Percentiles rank a stretch among this genome's conserved stretches.
These are phyloP conservation scores for Empidonax traillii DNA, from an alignment of 2,113 vertebrate species.

Conservation along the genomic window DNA sequence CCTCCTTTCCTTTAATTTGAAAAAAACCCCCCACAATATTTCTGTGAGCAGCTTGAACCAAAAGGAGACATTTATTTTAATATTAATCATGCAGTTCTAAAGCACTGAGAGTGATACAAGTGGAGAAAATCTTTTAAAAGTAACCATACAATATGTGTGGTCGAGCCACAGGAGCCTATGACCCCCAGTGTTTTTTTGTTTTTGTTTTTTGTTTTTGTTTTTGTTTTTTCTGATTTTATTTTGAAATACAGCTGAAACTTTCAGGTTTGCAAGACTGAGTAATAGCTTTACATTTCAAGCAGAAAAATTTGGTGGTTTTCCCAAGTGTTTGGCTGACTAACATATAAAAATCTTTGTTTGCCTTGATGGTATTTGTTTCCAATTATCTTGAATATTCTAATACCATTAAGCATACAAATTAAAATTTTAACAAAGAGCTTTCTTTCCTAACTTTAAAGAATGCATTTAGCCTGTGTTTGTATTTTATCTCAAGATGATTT, in stretches of 20 bases:
- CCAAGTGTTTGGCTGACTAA: neutral
- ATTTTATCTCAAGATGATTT: neutral
- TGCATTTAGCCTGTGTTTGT: neutral
- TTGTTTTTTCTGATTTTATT: neutral
- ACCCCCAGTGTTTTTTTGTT: neutral
- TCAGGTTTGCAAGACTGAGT: neutral
- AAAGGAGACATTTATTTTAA: constrained; percentile 18
- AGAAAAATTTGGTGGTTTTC: neutral
- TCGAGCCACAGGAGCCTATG: neutral
- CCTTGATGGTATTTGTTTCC: neutral
- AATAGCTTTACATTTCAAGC: neutral
- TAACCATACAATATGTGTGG: neutral
- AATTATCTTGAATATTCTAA: neutral
- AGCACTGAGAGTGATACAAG: neutral
- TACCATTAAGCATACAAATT: neutral
- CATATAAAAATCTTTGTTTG: neutral
- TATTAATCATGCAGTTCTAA: neutral
- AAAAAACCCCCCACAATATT: neutral
- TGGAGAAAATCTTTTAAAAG: neutral
- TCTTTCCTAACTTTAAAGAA: neutral
- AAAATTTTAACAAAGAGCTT: neutral
- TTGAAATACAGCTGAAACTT: neutral
- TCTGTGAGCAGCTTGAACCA: neutral
- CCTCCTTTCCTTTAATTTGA: neutral
- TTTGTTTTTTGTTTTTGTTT: neutral